Evolutionary conservation across 2,888 invertebrate species (phyloP), one percentile per base, ranked within the genome.

Genomic region (Caprella mutica): DNA sequence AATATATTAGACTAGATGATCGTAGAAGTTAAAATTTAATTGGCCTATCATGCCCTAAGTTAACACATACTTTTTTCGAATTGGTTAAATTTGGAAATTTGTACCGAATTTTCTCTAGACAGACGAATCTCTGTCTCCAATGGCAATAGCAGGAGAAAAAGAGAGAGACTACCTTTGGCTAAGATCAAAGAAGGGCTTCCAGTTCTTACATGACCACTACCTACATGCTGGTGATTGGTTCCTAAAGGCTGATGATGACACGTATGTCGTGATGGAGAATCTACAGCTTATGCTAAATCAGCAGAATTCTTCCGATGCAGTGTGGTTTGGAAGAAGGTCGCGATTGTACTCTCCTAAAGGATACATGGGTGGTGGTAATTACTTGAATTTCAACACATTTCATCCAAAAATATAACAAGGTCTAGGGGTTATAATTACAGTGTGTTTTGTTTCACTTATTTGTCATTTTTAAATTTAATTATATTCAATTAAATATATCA

Each of bases 231-330:
- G 86, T 1, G 96, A 96, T 73, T 96, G 93, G 93, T 96, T 98
- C 72, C 76, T 96, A 69, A 98, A 98, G 73, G 96, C 97, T 17
- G 97, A 97, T 70, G 97, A 97, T 73, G 96, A 97, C 70, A 96
- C 97, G 78, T 86, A 71, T 78, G 82, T 48, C n/a, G 80, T 98
- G 42, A 81, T 98, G 30, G 97, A 98, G 74, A 98, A 98, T 74
- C 76, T 98, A 30, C 80, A 97, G 14, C 88, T 85, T 69, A 84
- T 96, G 84, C 73, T 96, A 23, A 80, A 83, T 30, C 80, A 84
- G 1, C 81, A 88, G 69, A 79, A 82, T 67, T 77, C 86, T 1
- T 77, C 77, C 0, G 81, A 83, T 1, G 84, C 92, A 0, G 76
- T 93, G 6, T 96, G 90, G 73, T 94, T 90, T 71, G 94, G 94